Conservation (phyloP, 2,888 invertebrate genomes). For the Venusia cambrica region DNA sequence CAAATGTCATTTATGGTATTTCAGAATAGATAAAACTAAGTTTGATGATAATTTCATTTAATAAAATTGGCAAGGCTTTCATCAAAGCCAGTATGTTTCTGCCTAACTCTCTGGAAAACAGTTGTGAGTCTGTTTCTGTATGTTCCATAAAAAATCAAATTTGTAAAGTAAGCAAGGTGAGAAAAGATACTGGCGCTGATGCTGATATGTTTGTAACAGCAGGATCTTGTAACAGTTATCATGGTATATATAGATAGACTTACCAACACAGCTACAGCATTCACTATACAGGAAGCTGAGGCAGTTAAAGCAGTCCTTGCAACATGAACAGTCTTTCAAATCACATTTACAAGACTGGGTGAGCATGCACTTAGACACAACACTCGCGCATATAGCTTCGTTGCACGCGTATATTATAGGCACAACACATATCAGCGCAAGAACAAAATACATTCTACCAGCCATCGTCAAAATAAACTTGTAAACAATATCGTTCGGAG, state of each 20-base stretch:
- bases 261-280: slow-evolving; percentile 98
- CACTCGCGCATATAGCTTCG: slow-evolving; percentile 96
- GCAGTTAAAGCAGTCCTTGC: slow-evolving; percentile 95
- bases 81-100: too few species aligned
- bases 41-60: too few species aligned
- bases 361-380: slow-evolving; percentile 97
- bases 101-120: too few species aligned
- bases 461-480: slow-evolving; percentile 52
- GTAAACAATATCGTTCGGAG: slow-evolving; percentile 45
- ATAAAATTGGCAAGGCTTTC: too few species aligned
- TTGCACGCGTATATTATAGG: slow-evolving; percentile 85
- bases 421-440: slow-evolving; percentile 56
- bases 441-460: slow-evolving; percentile 53
- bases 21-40: too few species aligned
- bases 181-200: too few species aligned
- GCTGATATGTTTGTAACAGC: too few species aligned
- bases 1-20: too few species aligned
- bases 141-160: too few species aligned
- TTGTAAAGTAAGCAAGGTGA: too few species aligned
- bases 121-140: too few species aligned
- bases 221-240: too few species aligned
- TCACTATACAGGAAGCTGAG: slow-evolving; percentile 93
- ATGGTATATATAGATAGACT: slow-evolving; percentile 54
- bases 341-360: slow-evolving; percentile 98
- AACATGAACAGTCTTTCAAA: slow-evolving; percentile 95